A percentile compares a stretch with the other conserved stretches of the same genome.
Conservation (phyloP, 2,888 invertebrate genomes). For the Stenichneumon culpator region DNA sequence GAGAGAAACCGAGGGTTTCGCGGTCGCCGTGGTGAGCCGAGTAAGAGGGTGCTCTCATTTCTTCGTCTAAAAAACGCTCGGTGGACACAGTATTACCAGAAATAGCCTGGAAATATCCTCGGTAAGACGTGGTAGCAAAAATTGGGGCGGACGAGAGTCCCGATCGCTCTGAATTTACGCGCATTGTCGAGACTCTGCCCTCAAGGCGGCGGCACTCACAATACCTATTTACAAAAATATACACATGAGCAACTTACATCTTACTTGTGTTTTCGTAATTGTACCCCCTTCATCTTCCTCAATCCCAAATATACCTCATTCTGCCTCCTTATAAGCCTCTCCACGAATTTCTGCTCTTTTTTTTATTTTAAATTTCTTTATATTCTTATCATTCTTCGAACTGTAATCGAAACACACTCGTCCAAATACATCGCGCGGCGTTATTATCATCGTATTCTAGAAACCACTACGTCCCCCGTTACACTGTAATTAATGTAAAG, state of each 20-base stretch:
- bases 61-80: constrained; percentile 56
- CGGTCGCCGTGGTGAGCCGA: constrained; percentile 28
- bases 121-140: constrained; percentile 83
- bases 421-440: constrained; percentile 71
- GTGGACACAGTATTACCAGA: constrained; percentile 71
- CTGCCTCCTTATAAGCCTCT: constrained; percentile 60
- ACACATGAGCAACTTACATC: constrained; percentile 84
- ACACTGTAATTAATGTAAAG: constrained; percentile 82
- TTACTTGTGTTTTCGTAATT: constrained; percentile 72
- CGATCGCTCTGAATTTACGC: constrained; percentile 68
- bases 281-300: constrained; percentile 61
- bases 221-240: constrained; percentile 85
- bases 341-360: constrained; percentile 51
- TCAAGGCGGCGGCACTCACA: constrained; percentile 83
- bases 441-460: constrained; percentile 72
- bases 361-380: constrained; percentile 60
- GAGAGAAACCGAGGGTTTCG: constrained; percentile 36
- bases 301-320: constrained; percentile 38
- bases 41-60: constrained; percentile 21
- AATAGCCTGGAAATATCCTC: constrained; percentile 76
- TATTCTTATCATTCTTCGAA: constrained; percentile 64
- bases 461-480: constrained; percentile 80
- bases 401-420: constrained; percentile 70
- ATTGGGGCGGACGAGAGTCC: constrained; percentile 78
- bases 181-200: constrained; percentile 74